Evolutionary conservation across 2,113 vertebrate genomes (phyloP).

Genomic region (Sceloporus tristichus): DNA sequence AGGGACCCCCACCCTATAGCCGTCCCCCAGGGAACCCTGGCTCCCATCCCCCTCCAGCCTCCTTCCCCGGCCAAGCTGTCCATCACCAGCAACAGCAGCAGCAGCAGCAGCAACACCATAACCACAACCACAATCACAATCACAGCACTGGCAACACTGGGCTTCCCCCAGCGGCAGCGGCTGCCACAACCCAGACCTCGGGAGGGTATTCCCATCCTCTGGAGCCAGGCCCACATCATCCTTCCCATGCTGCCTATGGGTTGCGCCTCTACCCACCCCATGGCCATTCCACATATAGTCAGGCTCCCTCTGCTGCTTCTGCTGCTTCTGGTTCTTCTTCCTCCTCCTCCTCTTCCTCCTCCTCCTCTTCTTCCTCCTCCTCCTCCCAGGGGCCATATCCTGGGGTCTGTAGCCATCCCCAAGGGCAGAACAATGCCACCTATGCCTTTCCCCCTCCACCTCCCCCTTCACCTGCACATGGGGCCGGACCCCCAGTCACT

Average conservation of each 20-base stretch:
- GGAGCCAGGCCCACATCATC: conserved; percentile 70
- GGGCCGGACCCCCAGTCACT: conserved; percentile 71
- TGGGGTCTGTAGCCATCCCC: conserved; percentile 67
- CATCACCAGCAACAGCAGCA: conserved; percentile 74
- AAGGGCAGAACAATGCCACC: conserved; percentile 72
- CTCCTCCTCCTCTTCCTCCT: conserved; percentile 49
- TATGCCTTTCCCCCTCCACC: conserved; percentile 70
- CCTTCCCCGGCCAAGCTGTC: conserved; percentile 71
- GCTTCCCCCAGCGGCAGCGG: conserved; percentile 45
- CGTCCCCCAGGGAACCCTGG: conserved; percentile 71
- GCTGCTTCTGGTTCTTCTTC: conserved; percentile 55
- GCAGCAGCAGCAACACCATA: conserved; percentile 38
- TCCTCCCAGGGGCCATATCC: conserved; percentile 74
- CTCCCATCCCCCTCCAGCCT: conserved; percentile 65
- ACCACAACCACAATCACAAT: conserved; percentile 30
- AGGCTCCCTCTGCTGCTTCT: conserved; percentile 55
- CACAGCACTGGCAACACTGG: not conserved
- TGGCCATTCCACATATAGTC: conserved; percentile 72
- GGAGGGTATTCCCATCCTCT: conserved; percentile 72
- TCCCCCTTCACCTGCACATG: conserved; percentile 57
- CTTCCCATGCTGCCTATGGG: conserved; percentile 71
- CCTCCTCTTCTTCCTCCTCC: conserved; percentile 39
- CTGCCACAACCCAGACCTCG: conserved; percentile 53
- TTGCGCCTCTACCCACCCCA: conserved; percentile 78
- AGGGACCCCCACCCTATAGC: conserved; percentile 76